These are phyloP conservation scores for Ibidorhyncha struthersii DNA, from an alignment of 2,113 vertebrate species.

Conservation along the genomic window DNA sequence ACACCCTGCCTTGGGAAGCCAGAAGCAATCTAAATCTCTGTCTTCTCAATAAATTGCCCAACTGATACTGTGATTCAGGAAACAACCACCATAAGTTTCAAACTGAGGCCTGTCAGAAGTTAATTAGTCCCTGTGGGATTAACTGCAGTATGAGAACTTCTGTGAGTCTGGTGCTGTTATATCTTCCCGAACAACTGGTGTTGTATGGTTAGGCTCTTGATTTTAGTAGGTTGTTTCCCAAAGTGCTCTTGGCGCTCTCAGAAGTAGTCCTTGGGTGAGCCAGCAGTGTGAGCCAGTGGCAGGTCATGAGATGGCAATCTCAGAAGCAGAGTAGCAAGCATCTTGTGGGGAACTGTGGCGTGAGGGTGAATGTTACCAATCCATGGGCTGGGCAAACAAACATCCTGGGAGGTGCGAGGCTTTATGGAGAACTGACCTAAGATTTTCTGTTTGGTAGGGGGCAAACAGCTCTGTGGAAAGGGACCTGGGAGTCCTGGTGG, in stretches of 20 bases:
- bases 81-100: neutral
- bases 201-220: neutral
- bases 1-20: neutral
- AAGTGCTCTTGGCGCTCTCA: neutral
- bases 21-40: neutral
- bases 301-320: neutral
- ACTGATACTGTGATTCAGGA: neutral
- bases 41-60: neutral
- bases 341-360: neutral
- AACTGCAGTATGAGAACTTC: neutral
- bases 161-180: neutral
- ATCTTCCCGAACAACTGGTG: neutral
- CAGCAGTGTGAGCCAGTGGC: neutral
- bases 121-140: neutral
- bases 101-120: neutral
- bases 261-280: neutral
- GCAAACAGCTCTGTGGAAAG: too few relatives aligned
- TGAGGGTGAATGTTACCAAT: too few relatives aligned
- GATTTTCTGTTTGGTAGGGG: neutral
- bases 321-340: neutral
- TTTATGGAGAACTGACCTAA: neutral
- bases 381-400: neutral
- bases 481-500: too few relatives aligned
- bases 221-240: neutral
- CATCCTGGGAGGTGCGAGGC: neutral